phyloP scores from a whole-genome alignment of 2,113 vertebrate genomes.

The Synchiropus splendidus region DNA sequence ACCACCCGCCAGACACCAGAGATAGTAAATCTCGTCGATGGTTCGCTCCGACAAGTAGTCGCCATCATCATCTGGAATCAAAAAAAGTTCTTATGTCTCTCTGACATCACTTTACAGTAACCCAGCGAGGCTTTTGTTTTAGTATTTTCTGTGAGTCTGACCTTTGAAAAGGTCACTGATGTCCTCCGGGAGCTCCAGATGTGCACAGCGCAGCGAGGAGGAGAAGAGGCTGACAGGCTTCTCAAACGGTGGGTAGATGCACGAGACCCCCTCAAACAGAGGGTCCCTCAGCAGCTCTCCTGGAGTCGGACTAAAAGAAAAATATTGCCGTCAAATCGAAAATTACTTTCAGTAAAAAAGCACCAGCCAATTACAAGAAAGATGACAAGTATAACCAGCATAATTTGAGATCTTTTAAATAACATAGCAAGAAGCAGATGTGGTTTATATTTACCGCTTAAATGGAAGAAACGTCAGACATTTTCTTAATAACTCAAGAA shows the following conservation, averaged over 20 bases:
- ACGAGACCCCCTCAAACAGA: slow-evolving; percentile 75
- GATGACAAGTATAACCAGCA: too few relatives aligned
- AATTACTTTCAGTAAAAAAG: too few relatives aligned
- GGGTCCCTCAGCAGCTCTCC: slow-evolving; percentile 73
- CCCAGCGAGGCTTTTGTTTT: too few relatives aligned
- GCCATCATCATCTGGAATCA: slow-evolving; percentile 65
- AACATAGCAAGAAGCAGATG: too few relatives aligned
- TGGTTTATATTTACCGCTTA: slow-evolving; percentile 70
- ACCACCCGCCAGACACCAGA: slow-evolving; percentile 97
- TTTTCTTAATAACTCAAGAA: slow-evolving; percentile 77
- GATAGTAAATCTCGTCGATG: slow-evolving; percentile 91
- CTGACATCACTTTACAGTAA: too few relatives aligned
- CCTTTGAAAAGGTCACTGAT: slow-evolving; percentile 86
- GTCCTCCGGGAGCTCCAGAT: slow-evolving; percentile 86
- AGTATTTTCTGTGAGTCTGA: slow-evolving; percentile 26
- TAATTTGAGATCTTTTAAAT: too few relatives aligned
- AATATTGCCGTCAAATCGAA: not conserved
- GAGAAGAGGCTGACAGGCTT: slow-evolving; percentile 83
- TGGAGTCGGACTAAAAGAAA: slow-evolving; percentile 71
- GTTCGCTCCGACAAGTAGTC: slow-evolving; percentile 85
- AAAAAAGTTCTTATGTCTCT: too few relatives aligned
- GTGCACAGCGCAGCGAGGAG: slow-evolving; percentile 83
- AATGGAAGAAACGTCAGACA: slow-evolving; percentile 88
- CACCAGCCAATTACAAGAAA: too few relatives aligned
- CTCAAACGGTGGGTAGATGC: slow-evolving; percentile 68